Evolutionary conservation across 1,140 invertebrate species (phyloP), one percentile per base, ranked within the genome.

Genomic region (Vanessa atalanta): DNA sequence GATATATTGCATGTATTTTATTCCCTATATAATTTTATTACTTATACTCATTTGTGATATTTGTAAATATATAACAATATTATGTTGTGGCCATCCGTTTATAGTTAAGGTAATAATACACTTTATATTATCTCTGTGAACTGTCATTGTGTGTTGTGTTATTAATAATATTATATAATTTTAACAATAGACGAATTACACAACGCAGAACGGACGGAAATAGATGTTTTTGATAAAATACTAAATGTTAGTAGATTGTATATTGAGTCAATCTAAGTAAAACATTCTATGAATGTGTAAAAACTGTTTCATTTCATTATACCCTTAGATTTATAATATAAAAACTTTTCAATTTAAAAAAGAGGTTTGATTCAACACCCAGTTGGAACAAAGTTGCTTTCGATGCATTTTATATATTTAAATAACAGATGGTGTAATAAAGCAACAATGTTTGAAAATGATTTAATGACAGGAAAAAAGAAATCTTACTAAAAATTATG

Each of bases 271-370:
- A 89, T 88, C 84, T 82, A 83, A 91, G 80, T 92, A 89, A 90
- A 91, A 88, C 90, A 91, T 92, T 91, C 90, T 88, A 89, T 91
- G 90, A 91, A 92, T 92, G 90, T 91, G 74, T 55, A 16, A 51
- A 37, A 51, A 47, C 13, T 63, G 31, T 65, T 74, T 67, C 23
- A 67, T 72, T 73, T 83, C 83, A 50, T n/a, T 14, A 50, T 5
- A 50, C 13, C 15, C 48, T 48, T 50, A 50, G 15, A 6, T 1
- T 50, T 43, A 8, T 43, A 31, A 31, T 1, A 43, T 43, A 43
- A 9, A 9, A 43, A 43, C 3, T 43, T 43, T 43, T 43, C 26
- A 31, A 31, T 4, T 31, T 1, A 31, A 31, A 31, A 4, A 31
- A 31, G 2, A 31, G 26, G 3, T 31, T 31, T 31, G 3, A 31